Evolutionary conservation across 2,888 invertebrate species (phyloP).

Genomic region (Catocala fraxini): DNA sequence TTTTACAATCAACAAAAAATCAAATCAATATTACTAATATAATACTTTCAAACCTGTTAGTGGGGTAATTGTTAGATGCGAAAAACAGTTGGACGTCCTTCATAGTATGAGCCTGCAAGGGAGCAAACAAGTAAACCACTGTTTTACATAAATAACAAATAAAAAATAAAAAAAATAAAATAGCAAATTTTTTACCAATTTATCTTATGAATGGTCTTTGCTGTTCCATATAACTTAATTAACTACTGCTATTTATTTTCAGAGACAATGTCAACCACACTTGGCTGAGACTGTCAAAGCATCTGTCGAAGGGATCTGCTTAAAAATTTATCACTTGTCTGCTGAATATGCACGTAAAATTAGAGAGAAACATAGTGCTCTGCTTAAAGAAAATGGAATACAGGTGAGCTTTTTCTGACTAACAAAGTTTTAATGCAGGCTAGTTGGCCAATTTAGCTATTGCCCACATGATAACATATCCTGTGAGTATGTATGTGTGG

Average conservation of each 20-base stretch:
- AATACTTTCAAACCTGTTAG: too few relatives aligned
- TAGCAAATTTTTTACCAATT: background rate
- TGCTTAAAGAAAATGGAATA: constrained; percentile 96
- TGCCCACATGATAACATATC: too few relatives aligned
- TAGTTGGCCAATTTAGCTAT: too few relatives aligned
- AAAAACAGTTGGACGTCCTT: too few relatives aligned
- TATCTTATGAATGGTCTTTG: too few relatives aligned
- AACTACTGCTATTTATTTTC: constrained; percentile 49
- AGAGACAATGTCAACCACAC: constrained; percentile 98
- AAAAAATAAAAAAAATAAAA: too few relatives aligned
- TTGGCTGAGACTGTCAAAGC: constrained; percentile 97
- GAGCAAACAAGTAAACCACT: background rate
- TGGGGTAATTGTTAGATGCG: too few relatives aligned
- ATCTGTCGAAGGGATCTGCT: constrained; percentile 98
- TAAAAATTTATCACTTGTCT: constrained; percentile 97
- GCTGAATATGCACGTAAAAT: constrained; percentile 97
- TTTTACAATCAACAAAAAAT: too few relatives aligned
- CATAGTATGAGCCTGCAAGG: too few relatives aligned
- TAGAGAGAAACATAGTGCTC: constrained; percentile 93
- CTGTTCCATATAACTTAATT: background rate
- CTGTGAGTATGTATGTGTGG: too few relatives aligned
- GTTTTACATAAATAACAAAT: constrained; percentile 17
- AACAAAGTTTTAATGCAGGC: too few relatives aligned
- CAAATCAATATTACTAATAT: too few relatives aligned
- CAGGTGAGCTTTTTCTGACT: constrained; percentile 62